A percentile compares a stretch with the other conserved stretches of the same genome.
These are phyloP conservation scores for Diarsia rubi DNA, from an alignment of 2,888 invertebrate species.

Conservation along the genomic window DNA sequence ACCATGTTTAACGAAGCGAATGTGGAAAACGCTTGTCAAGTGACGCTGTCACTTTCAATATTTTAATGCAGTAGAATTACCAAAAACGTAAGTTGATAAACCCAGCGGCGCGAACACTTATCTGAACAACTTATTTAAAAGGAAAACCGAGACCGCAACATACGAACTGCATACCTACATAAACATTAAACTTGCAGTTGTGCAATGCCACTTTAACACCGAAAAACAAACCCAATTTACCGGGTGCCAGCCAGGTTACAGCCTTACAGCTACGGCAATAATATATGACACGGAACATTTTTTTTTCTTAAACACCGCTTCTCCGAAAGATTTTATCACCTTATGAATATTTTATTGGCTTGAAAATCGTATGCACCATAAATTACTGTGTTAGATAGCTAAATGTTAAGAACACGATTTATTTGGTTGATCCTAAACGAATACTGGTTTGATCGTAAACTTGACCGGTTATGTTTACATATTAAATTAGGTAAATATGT, in stretches of 20 bases:
- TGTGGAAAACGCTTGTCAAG: neutral
- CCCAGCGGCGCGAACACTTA: slow-evolving; percentile 8
- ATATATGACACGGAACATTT: slow-evolving; percentile 71
- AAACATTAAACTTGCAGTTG: slow-evolving; percentile 16
- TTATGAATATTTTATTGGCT: slow-evolving; percentile 80
- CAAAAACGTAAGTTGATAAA: slow-evolving; percentile 24
- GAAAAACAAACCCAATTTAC: slow-evolving; percentile 64
- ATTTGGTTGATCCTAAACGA: slow-evolving; percentile 54
- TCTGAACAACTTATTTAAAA: slow-evolving; percentile 44
- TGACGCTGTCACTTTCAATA: slow-evolving; percentile 13
- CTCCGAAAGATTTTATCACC: slow-evolving; percentile 79
- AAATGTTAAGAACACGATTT: slow-evolving; percentile 62
- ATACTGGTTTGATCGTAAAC: slow-evolving; percentile 44
- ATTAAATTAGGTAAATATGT: neutral
- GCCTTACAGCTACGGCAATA: slow-evolving; percentile 60
- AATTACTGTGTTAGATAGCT: slow-evolving; percentile 68
- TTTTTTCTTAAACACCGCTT: slow-evolving; percentile 67
- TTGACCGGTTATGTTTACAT: slow-evolving; percentile 22
- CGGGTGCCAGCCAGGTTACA: slow-evolving; percentile 68
- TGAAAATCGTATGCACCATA: slow-evolving; percentile 71
- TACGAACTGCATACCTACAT: slow-evolving; percentile 12
- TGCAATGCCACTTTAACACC: slow-evolving; percentile 34
- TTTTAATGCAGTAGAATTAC: slow-evolving; percentile 1
- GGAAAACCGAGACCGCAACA: slow-evolving; percentile 17
- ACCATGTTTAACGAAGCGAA: slow-evolving; percentile 4